Evolutionary conservation across 2,888 invertebrate genomes (phyloP).

Genomic region (Hololepta plana): DNA sequence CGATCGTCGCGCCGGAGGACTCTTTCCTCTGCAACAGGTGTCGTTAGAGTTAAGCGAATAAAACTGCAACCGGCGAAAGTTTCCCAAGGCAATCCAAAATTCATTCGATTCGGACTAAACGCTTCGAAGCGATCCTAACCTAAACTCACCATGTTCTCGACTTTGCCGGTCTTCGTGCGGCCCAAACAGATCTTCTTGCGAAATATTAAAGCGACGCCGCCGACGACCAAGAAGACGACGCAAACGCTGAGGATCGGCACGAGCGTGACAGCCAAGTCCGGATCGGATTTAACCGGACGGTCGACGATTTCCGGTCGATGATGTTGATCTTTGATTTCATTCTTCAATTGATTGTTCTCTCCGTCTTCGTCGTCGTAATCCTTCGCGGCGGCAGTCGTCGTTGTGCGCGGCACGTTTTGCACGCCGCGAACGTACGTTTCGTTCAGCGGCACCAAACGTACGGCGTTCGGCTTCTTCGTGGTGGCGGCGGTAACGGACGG

Average conservation of each 20-base stretch:
- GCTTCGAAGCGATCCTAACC: background rate
- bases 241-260: constrained; percentile 54
- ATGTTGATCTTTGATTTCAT: constrained; percentile 4
- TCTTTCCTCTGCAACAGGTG: constrained; percentile 67
- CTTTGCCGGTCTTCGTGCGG: constrained; percentile 45
- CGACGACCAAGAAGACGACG: constrained; percentile 48
- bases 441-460: too few relatives aligned
- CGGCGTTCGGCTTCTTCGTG: constrained; percentile 4
- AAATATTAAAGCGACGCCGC: constrained; percentile 47
- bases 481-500: too few relatives aligned
- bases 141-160: constrained; percentile 53
- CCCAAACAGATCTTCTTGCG: constrained; percentile 49
- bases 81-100: background rate
- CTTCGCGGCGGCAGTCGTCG: too few relatives aligned
- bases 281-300: constrained; percentile 27
- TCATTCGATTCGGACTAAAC: background rate
- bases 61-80: background rate
- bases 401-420: too few relatives aligned
- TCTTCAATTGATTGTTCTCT: too few relatives aligned
- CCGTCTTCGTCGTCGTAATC: too few relatives aligned
- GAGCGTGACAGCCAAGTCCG: constrained; percentile 43
- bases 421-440: too few relatives aligned
- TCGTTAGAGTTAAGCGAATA: background rate
- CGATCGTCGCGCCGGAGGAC: constrained; percentile 39
- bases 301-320: constrained; percentile 12